These are phyloP conservation scores for Synanthedon formicaeformis DNA, from an alignment of 2,888 invertebrate genomes.

Conservation along the genomic window DNA sequence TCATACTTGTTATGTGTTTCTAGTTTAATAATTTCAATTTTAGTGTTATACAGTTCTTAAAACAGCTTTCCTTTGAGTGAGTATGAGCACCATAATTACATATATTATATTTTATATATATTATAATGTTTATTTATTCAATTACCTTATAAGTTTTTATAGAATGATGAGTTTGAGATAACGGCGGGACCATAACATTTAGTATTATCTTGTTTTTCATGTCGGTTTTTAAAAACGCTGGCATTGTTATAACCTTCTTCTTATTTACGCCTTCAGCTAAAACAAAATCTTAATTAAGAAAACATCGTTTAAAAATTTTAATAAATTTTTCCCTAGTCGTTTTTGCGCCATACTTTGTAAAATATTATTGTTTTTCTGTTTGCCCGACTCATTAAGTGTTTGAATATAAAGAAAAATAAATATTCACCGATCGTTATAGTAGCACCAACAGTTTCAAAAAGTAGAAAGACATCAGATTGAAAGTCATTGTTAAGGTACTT, in stretches of 20 bases:
- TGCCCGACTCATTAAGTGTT: too few species aligned
- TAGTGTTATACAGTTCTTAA: too few species aligned
- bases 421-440: conserved; percentile 53
- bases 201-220: conserved; percentile 77
- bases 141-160: conserved; percentile 78
- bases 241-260: conserved; percentile 33
- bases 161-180: conserved; percentile 50
- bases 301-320: too few species aligned
- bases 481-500: conserved; percentile 78
- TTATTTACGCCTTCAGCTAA: conserved; percentile 26
- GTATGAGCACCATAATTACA: too few species aligned
- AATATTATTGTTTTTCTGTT: too few species aligned
- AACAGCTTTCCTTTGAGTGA: too few species aligned
- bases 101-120: too few species aligned
- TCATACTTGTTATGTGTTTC: too few species aligned
- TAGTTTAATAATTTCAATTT: too few species aligned
- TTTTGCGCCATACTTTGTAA: too few species aligned
- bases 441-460: conserved; percentile 68
- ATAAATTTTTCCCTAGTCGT: too few species aligned
- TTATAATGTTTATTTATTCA: background rate
- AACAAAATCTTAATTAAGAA: conserved; percentile 3
- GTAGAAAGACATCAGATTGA: conserved; percentile 81
- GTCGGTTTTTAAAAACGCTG: conserved; percentile 69
- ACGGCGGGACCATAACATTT: conserved; percentile 70
- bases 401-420: too few species aligned